phyloP scores from a whole-genome alignment of 2,797 vertebrate genomes.

The Coregonus ussuriensis region DNA sequence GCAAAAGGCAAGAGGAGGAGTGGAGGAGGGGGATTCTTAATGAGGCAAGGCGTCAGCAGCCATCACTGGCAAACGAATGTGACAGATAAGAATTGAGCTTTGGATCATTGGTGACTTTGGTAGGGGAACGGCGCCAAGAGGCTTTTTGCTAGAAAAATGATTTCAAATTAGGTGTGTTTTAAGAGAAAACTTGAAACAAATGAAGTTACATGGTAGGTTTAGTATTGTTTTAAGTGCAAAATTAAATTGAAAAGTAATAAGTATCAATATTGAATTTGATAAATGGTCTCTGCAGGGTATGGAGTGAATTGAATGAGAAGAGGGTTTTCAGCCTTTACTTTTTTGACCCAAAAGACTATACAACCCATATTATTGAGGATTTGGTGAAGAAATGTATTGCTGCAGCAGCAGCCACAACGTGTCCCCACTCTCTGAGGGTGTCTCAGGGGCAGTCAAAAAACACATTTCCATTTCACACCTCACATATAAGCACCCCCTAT shows the following conservation, averaged over 20 bases:
- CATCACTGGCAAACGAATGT: constrained; percentile 59
- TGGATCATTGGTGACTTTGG: constrained; percentile 37
- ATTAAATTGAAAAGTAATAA: neutral
- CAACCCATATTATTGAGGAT: neutral
- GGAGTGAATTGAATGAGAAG: neutral
- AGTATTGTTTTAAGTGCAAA: constrained; percentile 19
- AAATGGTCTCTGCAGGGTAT: constrained; percentile 7
- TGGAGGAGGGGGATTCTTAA: constrained; percentile 39
- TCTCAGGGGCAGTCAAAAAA: too few relatives aligned
- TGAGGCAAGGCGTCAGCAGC: constrained; percentile 57
- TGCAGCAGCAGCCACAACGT: neutral
- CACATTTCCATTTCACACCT: too few relatives aligned
- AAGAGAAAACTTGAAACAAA: constrained; percentile 29
- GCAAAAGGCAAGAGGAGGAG: constrained; percentile 19
- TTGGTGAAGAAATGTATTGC: neutral
- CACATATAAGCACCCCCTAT: too few relatives aligned
- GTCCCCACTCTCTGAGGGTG: too few relatives aligned
- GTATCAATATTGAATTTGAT: constrained; percentile 8
- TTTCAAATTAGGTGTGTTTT: constrained; percentile 36
- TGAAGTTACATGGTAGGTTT: constrained; percentile 27
- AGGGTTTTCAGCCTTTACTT: neutral
- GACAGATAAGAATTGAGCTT: constrained; percentile 64
- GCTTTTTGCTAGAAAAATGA: constrained; percentile 12
- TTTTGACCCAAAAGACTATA: neutral
- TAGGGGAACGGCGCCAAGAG: neutral